These are phyloP conservation scores for Drosophila ohnishii DNA, from an alignment of 1,140 invertebrate genomes.

Conservation along the genomic window DNA sequence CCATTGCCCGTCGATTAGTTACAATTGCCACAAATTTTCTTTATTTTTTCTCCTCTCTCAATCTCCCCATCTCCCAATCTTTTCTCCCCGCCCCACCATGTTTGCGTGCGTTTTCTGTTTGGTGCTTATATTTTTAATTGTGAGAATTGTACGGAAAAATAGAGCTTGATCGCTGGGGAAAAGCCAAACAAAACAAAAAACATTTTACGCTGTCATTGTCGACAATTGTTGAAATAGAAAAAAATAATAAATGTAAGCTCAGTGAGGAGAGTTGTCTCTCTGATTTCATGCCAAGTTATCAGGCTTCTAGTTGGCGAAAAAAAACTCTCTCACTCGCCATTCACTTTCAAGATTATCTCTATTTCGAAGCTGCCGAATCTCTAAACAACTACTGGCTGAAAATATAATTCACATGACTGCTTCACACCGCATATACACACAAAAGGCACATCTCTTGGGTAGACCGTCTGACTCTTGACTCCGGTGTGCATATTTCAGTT, in stretches of 20 bases:
- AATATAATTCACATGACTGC: conserved; percentile 72
- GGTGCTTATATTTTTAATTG: conserved; percentile 70
- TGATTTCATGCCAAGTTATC: conserved; percentile 4
- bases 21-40: conserved; percentile 77
- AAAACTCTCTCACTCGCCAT: conserved; percentile 29
- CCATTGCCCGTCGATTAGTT: conserved; percentile 72
- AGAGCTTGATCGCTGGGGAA: conserved; percentile 50
- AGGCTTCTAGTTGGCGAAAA: conserved; percentile 9
- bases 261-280: conserved; percentile 7
- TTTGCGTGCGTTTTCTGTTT: conserved; percentile 59
- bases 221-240: conserved; percentile 62
- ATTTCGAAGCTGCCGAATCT: conserved; percentile 39
- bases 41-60: conserved; percentile 30
- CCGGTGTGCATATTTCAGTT: conserved; percentile 57
- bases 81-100: conserved; percentile 9
- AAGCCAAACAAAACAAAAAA: conserved; percentile 43
- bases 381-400: conserved; percentile 42
- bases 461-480: conserved; percentile 67
- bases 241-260: conserved; percentile 44
- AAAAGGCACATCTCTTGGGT: conserved; percentile 24
- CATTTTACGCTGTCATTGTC: conserved; percentile 73
- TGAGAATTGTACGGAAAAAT: conserved; percentile 72
- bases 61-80: conserved; percentile 25
- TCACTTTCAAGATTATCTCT: conserved; percentile 65
- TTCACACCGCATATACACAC: conserved; percentile 44